These are phyloP conservation scores for Hedya salicella DNA, from an alignment of 2,888 invertebrate species.

Conservation along the genomic window DNA sequence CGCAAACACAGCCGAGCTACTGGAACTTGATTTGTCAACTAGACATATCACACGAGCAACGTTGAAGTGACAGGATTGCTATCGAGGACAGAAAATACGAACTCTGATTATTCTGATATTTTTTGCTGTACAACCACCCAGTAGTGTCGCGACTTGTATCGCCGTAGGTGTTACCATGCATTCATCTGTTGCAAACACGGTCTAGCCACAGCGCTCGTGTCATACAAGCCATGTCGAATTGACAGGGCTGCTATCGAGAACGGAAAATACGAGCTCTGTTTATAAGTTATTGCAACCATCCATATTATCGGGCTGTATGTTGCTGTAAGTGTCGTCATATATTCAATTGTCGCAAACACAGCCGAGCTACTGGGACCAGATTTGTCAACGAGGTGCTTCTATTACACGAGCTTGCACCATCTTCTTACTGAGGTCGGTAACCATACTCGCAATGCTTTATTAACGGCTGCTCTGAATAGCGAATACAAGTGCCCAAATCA, in stretches of 20 bases:
- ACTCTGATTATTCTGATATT: background rate
- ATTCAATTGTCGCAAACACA: conserved; percentile 34
- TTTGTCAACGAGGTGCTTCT: conserved; percentile 32
- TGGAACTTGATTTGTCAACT: conserved; percentile 32
- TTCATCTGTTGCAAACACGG: conserved; percentile 33
- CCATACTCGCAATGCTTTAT: too few species aligned
- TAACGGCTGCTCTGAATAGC: too few species aligned
- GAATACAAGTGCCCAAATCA: too few species aligned
- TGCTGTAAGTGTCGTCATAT: conserved; percentile 22
- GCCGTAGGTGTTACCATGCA: conserved; percentile 26
- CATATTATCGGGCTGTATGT: background rate
- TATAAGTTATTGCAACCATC: background rate
- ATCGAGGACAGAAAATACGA: too few species aligned
- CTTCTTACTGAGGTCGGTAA: too few species aligned
- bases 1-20: conserved; percentile 24
- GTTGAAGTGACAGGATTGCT: background rate
- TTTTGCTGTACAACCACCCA: background rate
- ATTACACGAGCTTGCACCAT: conserved; percentile 16
- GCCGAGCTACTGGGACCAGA: conserved; percentile 10
- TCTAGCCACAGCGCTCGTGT: conserved; percentile 4
- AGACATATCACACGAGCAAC: conserved; percentile 9
- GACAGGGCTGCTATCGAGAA: too few species aligned
- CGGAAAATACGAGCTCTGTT: background rate
- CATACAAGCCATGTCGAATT: background rate
- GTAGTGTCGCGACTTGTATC: background rate